These are phyloP conservation scores for Miltochrista miniata DNA, from an alignment of 2,888 invertebrate species.

Conservation along the genomic window DNA sequence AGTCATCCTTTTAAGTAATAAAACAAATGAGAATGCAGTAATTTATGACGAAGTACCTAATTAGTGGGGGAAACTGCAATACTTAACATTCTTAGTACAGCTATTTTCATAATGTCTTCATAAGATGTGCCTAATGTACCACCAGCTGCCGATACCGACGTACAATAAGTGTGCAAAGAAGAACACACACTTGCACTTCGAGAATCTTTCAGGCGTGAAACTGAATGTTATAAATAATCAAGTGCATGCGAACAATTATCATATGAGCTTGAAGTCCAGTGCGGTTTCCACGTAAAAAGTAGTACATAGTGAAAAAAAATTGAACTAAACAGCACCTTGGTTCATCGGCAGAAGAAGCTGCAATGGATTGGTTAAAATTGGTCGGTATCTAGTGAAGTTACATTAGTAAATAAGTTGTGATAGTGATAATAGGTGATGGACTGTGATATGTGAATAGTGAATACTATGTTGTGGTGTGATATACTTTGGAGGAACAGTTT, in stretches of 20 bases:
- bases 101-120: too few relatives aligned
- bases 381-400: constrained; percentile 67
- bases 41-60: too few relatives aligned
- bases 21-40: too few relatives aligned
- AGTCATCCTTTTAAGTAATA: too few relatives aligned
- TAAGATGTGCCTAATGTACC: constrained; percentile 3
- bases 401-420: constrained; percentile 39
- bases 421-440: constrained; percentile 42
- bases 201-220: constrained; percentile 79
- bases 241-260: constrained; percentile 69
- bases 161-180: constrained; percentile 37
- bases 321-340: background rate
- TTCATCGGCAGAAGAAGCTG: constrained; percentile 52
- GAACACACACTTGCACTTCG: constrained; percentile 38
- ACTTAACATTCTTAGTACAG: too few relatives aligned
- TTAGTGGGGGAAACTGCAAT: too few relatives aligned
- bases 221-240: constrained; percentile 83
- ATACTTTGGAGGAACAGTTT: background rate
- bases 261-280: constrained; percentile 75
- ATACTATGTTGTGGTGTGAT: constrained; percentile 19
- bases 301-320: constrained; percentile 32
- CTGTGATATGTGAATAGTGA: constrained; percentile 35
- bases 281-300: constrained; percentile 61
- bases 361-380: constrained; percentile 82
- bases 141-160: constrained; percentile 4